Evolutionary conservation across 1,140 invertebrate genomes (phyloP), one percentile per base, ranked within the genome.

Genomic region (Cardiocondyla obscurior): DNA sequence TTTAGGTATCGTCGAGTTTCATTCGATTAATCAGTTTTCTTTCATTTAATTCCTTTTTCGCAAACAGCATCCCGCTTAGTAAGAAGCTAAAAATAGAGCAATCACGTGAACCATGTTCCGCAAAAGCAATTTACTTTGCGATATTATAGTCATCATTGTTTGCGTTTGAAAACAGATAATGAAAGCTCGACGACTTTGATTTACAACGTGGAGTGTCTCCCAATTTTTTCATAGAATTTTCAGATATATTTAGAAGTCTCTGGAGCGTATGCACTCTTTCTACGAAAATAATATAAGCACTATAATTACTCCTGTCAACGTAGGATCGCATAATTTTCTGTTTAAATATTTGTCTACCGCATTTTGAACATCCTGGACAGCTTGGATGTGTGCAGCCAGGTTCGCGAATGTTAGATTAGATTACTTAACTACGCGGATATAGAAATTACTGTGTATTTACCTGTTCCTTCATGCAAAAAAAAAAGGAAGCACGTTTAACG

Each of bases 151-250:
- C 19, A n/a, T 64, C 28, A 33, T 22, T 14, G 33, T 53, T 69
- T 69, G n/a, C 16, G 1, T 53, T 72, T 55, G 19, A 19, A 69
- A 51, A 70, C 14, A 53, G 33, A 36, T 25, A 72, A 70, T 10
- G 28, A 69, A 22, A n/a, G 7, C 12, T 62, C 16, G 6, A 49
- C 28, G n/a, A 30, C 16, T 8, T 42, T 53, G 12, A 53, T 70
- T 70, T 70, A 51, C 36, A 14, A 7, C 12, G 2, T 30, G 7
- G n/a, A n/a, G n/a, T 10, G 14, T 30, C 14, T 8, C 30, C 3
- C 57, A 33, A n/a, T 3, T 8, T 30, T 58, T 30, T 0, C 12
- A 5, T n/a, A 57, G 5, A 58, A 5, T 30, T 0, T 28, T 16
- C 25, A n/a, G 16, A 33, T 16, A 58, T 0, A 33, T 0, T 19